Evolutionary conservation across 2,113 vertebrate species (phyloP), one percentile per base, ranked within the genome.

Genomic region (Aptenodytes forsteri): DNA sequence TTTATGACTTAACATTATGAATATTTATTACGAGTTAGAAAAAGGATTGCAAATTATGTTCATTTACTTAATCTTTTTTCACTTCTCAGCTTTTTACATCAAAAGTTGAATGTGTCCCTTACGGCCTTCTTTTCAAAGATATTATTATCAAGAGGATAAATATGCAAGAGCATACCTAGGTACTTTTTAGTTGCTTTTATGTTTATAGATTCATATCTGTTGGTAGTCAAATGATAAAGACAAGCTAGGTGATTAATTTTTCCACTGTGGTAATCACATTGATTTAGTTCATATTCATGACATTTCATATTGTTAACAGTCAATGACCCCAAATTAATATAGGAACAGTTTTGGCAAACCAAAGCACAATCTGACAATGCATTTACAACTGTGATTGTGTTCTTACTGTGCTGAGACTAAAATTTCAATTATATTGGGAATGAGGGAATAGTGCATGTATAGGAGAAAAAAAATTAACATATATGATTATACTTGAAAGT

Each of bases 191-290:
- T 72, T 89, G 89, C 72, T 23, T 87, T 91, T 92, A 79, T 93
- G 65, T 96, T 96, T 97, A 94, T 97, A 95, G 93, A 97, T 97
- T 95, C 89, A 44, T 95, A 96, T 86, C 89, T 78, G 72, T 47
- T 89, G 76, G 67, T 82, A 96, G 94, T 92, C 72, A 96, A 90
- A 97, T 21, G 65, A 91, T 89, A 92, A 97, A 96, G 92, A 96
- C 94, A 96, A 96, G 94, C 69, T 59, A 75, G 69, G 89, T 97
- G 92, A 96, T 96, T 95, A 96, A 97, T 96, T 94, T 96, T 97
- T 96, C 95, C 94, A 79, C 90, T 84, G 90, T 64, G 86, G 86
- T 95, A 97, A 95, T 95, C 90, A 94, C 94, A 96, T 97, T 84
- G 96, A 97, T 94, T 96, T 95, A 93, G 72, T 87, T 89, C 80